phyloP scores from a whole-genome alignment of 2,113 vertebrate genomes.

The Apeltes quadracus region DNA sequence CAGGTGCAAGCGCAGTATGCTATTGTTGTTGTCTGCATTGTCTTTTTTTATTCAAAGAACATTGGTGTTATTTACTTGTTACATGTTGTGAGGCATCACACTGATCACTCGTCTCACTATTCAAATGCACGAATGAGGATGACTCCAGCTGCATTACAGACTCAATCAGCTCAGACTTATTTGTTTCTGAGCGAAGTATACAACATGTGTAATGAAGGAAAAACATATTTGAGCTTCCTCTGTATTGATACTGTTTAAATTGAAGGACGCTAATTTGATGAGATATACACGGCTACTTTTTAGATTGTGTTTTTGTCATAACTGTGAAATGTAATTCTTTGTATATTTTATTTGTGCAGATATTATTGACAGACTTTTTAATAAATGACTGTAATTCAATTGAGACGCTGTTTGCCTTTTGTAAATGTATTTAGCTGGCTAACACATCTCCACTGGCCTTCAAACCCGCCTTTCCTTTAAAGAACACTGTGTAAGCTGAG shows the following conservation, averaged over 20 bases:
- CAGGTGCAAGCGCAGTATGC: conserved; percentile 12
- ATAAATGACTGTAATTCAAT: conserved; percentile 27
- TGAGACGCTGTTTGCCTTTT: not conserved
- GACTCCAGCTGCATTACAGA: not conserved
- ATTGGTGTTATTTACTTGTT: not conserved
- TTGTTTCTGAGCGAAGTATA: not conserved
- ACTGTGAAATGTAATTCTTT: conserved; percentile 22
- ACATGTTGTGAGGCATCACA: not conserved
- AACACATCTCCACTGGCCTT: not conserved
- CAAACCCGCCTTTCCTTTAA: not conserved
- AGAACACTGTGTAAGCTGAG: conserved; percentile 4
- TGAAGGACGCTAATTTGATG: not conserved
- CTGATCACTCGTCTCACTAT: not conserved
- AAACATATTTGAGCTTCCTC: not conserved
- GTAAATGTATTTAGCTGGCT: not conserved
- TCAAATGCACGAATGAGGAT: conserved; percentile 21
- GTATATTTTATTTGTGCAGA: conserved; percentile 1
- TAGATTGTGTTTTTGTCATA: not conserved
- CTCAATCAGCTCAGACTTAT: conserved; percentile 22
- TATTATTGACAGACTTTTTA: conserved; percentile 1
- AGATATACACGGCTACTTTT: not conserved
- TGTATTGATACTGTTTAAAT: not conserved
- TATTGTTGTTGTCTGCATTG: not conserved
- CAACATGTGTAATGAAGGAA: not conserved
- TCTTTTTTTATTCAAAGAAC: not conserved